phyloP scores from a whole-genome alignment of 2,797 vertebrate genomes.

The Eulemur rubriventer region DNA sequence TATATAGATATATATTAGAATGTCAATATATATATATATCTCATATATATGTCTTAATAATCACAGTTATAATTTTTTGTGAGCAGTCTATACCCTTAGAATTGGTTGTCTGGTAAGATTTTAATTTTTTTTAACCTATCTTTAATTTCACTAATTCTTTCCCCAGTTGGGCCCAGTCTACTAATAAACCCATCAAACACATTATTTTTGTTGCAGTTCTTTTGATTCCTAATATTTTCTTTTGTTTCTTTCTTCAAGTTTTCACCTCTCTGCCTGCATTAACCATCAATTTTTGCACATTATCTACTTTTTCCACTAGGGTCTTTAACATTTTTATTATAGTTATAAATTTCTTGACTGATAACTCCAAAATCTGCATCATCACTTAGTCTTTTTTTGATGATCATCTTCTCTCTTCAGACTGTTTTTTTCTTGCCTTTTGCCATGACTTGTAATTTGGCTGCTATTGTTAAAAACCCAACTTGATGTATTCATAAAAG shows the following conservation, averaged over 20 bases:
- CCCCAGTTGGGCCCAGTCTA: neutral
- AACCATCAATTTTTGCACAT: neutral
- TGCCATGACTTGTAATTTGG: neutral
- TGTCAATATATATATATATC: neutral
- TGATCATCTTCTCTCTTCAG: neutral
- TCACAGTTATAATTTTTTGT: neutral
- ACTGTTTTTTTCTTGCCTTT: neutral
- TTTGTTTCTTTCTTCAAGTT: neutral
- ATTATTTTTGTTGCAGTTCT: neutral
- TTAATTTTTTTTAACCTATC: neutral
- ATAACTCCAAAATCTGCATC: neutral
- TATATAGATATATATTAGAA: neutral
- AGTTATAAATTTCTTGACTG: neutral
- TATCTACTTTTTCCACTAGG: neutral
- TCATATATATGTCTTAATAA: neutral
- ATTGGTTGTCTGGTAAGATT: neutral
- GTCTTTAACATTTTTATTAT: neutral
- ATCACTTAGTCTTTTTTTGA: neutral
- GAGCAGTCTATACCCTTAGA: neutral
- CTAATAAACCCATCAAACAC: neutral
- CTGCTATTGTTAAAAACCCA: neutral
- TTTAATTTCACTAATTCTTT: neutral
- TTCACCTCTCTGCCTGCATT: neutral
- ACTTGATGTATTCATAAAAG: neutral
- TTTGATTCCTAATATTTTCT: neutral